A percentile compares a stretch with the other conserved stretches of the same genome.
phyloP scores from a whole-genome alignment of 1,140 invertebrate genomes.

The Pantala flavescens region DNA sequence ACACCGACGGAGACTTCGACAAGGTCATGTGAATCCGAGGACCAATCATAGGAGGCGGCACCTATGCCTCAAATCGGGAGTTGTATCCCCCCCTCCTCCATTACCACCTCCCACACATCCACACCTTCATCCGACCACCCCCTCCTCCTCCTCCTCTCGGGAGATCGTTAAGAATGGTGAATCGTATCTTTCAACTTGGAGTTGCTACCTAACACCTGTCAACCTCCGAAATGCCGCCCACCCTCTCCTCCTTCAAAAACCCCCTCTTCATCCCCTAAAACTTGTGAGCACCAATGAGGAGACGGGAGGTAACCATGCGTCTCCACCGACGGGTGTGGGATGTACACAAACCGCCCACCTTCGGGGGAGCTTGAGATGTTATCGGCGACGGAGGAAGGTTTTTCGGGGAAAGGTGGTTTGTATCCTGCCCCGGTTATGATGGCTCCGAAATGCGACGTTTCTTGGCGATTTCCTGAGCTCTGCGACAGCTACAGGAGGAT shows the following conservation, averaged over 20 bases:
- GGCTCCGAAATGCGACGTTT: too few relatives aligned
- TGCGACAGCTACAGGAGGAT: too few relatives aligned
- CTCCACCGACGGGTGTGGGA: too few relatives aligned
- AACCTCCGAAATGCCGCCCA: background rate
- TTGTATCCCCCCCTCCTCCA: background rate
- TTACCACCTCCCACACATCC: background rate
- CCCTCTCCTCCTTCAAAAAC: background rate
- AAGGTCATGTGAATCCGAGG: background rate
- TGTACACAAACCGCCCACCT: too few relatives aligned
- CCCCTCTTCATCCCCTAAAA: background rate
- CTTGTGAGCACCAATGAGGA: too few relatives aligned
- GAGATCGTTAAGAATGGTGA: constrained; percentile 5
- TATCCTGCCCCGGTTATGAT: too few relatives aligned
- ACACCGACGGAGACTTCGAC: background rate
- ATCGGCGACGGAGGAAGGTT: too few relatives aligned
- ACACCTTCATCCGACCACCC: background rate
- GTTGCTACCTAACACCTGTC: background rate
- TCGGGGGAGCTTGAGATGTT: too few relatives aligned
- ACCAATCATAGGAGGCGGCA: background rate
- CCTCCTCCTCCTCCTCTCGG: background rate
- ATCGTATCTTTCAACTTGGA: background rate
- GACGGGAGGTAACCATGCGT: too few relatives aligned
- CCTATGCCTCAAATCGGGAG: background rate
- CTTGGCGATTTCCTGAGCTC: too few relatives aligned
- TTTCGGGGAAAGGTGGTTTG: too few relatives aligned